These are phyloP conservation scores for Catharus minimus DNA, from an alignment of 2,113 vertebrate genomes.

Conservation along the genomic window DNA sequence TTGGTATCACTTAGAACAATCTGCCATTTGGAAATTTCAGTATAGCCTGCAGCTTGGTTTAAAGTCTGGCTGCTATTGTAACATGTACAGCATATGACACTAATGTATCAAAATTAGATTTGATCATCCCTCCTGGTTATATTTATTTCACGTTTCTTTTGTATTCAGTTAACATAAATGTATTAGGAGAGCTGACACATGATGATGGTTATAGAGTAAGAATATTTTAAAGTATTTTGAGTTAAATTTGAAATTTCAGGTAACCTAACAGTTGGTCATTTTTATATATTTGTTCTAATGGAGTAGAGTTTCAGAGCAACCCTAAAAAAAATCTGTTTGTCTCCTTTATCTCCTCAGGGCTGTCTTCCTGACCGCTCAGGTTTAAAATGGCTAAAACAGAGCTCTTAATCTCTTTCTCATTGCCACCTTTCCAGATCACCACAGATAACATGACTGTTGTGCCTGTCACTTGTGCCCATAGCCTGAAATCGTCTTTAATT, in stretches of 20 bases:
- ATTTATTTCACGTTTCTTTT: slow-evolving; percentile 95
- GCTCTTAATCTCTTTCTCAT: slow-evolving; percentile 57
- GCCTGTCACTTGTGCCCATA: neutral
- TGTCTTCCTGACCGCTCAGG: slow-evolving; percentile 34
- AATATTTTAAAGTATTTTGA: slow-evolving; percentile 84
- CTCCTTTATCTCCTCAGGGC: slow-evolving; percentile 45
- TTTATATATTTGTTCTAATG: slow-evolving; percentile 72
- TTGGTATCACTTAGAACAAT: slow-evolving; percentile 83
- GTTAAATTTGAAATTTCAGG: slow-evolving; percentile 77
- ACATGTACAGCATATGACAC: slow-evolving; percentile 88
- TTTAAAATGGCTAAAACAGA: slow-evolving; percentile 46
- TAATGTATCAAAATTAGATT: slow-evolving; percentile 98
- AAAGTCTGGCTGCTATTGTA: slow-evolving; percentile 83
- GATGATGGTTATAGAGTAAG: slow-evolving; percentile 81
- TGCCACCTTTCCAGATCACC: slow-evolving; percentile 49
- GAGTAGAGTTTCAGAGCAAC: slow-evolving; percentile 55
- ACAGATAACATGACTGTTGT: slow-evolving; percentile 6
- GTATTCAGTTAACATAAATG: slow-evolving; percentile 90
- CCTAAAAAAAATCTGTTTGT: slow-evolving; percentile 44
- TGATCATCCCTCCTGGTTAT: slow-evolving; percentile 88
- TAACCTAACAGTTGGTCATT: slow-evolving; percentile 69
- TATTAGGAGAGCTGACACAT: slow-evolving; percentile 83
- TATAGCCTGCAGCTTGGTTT: slow-evolving; percentile 83
- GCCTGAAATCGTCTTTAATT: slow-evolving; percentile 46
- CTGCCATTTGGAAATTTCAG: slow-evolving; percentile 84